Evolutionary conservation across 2,888 invertebrate species (phyloP), one percentile per base, ranked within the genome.

Genomic region (Tupiocoris notatus): DNA sequence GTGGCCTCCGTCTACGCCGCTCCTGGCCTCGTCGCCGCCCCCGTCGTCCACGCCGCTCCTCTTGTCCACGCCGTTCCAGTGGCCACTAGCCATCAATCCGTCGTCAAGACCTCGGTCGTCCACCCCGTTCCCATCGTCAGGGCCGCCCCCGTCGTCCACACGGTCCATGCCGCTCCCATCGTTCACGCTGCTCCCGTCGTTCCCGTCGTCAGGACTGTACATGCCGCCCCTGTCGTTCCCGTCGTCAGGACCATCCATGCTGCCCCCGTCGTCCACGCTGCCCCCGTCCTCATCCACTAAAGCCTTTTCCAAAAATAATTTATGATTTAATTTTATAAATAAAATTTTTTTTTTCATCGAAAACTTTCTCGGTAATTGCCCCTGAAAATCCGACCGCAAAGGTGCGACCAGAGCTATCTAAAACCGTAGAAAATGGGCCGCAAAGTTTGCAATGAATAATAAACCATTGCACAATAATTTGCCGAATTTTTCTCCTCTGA

Each of bases 11-110:
- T 82, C 75, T 79, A 78, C 77, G 82, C 83, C 78, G 81, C 81
- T 83, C 86, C 86, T 73, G 86, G 86, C 81, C 85, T 86, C 20
- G 86, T 81, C 7, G 83, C 86, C 78, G 83, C 85, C 25, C 83
- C 86, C 77, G 84, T 85, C 25, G 83, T 85, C 18, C 61, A 24
- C 76, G 86, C 86, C 81, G 85, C 86, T 21, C 83, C 86, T 77
- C 84, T 85, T 0, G 84, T 86, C 17, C 83, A 86, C 77, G 84
- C 85, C 0, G 84, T 86, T 18, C 79, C 82, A 0, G 83, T 84
- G 7, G 83, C 82, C 66, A 81, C 81, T 54, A 80, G 80, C 75
- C 81, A 86, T 84, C 83, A 84, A 82, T 85, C 85, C 83, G 85
- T 86, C 56, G 81, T 82, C 6, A 79, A 57, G 77, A 79, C 77